Evolutionary conservation across 2,888 invertebrate species (phyloP).

Genomic region (Phortica okadai): DNA sequence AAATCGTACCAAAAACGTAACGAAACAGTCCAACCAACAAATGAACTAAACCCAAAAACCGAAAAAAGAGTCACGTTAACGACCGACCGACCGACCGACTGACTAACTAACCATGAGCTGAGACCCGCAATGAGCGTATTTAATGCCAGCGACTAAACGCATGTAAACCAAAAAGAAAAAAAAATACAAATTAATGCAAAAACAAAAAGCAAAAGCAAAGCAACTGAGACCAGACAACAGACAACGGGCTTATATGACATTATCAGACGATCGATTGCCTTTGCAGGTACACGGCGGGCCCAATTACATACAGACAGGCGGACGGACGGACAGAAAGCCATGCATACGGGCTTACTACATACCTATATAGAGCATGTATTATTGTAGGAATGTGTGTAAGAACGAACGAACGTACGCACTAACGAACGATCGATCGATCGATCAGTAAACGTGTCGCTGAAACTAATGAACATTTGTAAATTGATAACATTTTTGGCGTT

Average conservation of each 20-base stretch:
- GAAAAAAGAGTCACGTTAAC: background rate
- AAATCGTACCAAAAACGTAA: background rate
- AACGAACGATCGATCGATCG: slow-evolving; percentile 50
- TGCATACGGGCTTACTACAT: background rate
- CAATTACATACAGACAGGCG: background rate
- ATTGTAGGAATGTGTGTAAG: background rate
- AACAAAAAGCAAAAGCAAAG: slow-evolving; percentile 33
- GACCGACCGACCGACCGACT: background rate
- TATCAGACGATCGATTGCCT: slow-evolving; percentile 65
- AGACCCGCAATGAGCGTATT: slow-evolving; percentile 39
- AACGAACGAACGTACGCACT: slow-evolving; percentile 9
- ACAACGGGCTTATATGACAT: slow-evolving; percentile 41
- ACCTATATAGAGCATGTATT: background rate
- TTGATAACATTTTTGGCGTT: slow-evolving; percentile 26
- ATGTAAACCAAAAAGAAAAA: background rate
- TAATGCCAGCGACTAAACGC: slow-evolving; percentile 38
- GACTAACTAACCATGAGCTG: slow-evolving; percentile 37
- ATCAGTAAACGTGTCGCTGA: slow-evolving; percentile 62
- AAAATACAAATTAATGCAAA: slow-evolving; percentile 34
- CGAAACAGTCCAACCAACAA: background rate
- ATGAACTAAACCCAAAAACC: background rate
- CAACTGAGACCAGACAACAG: slow-evolving; percentile 32
- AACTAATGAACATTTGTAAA: slow-evolving; percentile 62
- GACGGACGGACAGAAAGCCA: no score
- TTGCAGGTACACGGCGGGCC: slow-evolving; percentile 43